Conservation (phyloP, 2,888 invertebrate genomes). For the Macrosiphum euphorbiae region DNA sequence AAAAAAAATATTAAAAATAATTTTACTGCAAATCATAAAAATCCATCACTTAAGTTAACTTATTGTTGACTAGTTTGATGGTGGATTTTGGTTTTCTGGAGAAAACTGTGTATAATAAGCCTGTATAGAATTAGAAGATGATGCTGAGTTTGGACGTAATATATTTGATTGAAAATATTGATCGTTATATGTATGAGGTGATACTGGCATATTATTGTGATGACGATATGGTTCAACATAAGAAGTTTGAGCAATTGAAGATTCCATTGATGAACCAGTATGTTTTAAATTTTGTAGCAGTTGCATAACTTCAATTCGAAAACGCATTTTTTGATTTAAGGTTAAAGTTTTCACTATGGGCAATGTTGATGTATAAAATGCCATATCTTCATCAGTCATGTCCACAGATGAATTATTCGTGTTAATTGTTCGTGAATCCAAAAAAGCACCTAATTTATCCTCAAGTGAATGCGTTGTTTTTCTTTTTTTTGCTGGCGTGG, state of each 20-base stretch:
- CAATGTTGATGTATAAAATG: constrained; percentile 46
- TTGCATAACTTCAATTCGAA: neutral
- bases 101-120: no score
- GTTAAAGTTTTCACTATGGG: constrained; percentile 32
- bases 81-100: neutral
- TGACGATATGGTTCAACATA: no score
- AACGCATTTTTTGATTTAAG: constrained; percentile 40
- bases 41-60: neutral
- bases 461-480: constrained; percentile 47
- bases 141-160: no score
- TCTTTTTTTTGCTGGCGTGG: constrained; percentile 43
- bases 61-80: neutral
- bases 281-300: no score
- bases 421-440: constrained; percentile 23
- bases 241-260: no score
- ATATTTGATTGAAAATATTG: no score
- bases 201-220: no score
- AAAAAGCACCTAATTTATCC: constrained; percentile 29
- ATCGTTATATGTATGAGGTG: no score
- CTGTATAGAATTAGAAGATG: no score
- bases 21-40: constrained; percentile 8
- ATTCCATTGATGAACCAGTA: no score
- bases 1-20: neutral
- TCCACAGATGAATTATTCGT: constrained; percentile 21
- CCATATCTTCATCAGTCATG: constrained; percentile 7